Conservation (phyloP, 2,888 invertebrate species). For the Epirrhoe alternata region DNA sequence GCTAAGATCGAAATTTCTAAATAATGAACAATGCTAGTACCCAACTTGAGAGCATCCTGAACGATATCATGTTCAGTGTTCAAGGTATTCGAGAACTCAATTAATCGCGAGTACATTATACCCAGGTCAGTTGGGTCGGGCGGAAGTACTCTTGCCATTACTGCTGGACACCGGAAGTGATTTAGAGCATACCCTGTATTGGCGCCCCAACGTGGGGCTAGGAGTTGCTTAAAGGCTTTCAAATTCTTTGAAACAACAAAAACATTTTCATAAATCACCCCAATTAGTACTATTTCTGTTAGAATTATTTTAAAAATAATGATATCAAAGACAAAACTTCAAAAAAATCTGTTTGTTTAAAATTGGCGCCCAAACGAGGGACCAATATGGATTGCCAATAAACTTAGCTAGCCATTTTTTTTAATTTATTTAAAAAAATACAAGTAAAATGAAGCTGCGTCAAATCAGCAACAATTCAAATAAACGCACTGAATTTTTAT, state of each 20-base stretch:
- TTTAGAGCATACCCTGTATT: conserved; percentile 50
- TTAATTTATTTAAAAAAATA: background rate
- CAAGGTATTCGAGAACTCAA: conserved; percentile 45
- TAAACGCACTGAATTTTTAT: background rate
- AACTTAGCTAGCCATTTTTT: too few species aligned
- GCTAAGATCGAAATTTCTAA: background rate
- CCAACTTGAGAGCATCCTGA: conserved; percentile 1
- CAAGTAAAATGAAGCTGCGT: background rate
- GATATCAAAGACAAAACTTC: too few species aligned
- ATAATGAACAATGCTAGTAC: background rate
- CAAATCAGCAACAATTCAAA: conserved; percentile 5
- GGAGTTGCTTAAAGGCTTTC: background rate
- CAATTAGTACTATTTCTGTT: background rate
- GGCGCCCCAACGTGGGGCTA: conserved; percentile 20
- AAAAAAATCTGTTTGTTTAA: too few species aligned
- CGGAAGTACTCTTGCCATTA: conserved; percentile 57
- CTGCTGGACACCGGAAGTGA: conserved; percentile 62
- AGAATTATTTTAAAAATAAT: background rate
- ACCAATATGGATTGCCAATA: too few species aligned
- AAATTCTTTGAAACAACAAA: background rate
- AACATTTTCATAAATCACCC: background rate
- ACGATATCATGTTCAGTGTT: conserved; percentile 10
- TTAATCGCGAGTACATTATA: conserved; percentile 56
- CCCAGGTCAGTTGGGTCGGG: conserved; percentile 45
- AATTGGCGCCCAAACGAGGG: too few species aligned